Evolutionary conservation across 1,140 invertebrate genomes (phyloP).

Genomic region (Trachelipus rathkii): DNA sequence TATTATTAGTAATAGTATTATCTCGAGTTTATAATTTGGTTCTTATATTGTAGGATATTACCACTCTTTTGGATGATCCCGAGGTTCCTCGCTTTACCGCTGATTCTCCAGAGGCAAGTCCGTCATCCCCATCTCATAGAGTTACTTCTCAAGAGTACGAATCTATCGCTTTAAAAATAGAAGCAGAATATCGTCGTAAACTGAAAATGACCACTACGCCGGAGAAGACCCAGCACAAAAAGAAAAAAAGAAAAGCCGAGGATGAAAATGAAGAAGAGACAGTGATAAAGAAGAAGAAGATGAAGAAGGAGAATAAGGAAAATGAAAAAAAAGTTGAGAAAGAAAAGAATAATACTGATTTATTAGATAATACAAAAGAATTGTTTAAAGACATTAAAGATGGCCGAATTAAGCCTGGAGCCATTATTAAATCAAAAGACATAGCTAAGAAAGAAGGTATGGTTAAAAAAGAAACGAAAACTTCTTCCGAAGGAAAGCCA

Average conservation of each 20-base stretch:
- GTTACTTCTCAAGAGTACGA: constrained; percentile 56
- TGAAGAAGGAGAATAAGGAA: constrained; percentile 34
- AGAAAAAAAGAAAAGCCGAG: constrained; percentile 42
- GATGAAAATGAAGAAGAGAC: constrained; percentile 44
- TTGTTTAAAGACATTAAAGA: constrained; percentile 44
- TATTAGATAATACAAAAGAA: constrained; percentile 40
- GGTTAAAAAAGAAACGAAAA: constrained; percentile 43
- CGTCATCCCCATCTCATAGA: constrained; percentile 53
- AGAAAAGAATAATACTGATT: constrained; percentile 37
- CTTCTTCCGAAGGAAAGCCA: constrained; percentile 38
- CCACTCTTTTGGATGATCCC: constrained; percentile 79
- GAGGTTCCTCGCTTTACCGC: constrained; percentile 61
- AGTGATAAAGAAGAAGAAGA: constrained; percentile 35
- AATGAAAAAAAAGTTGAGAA: constrained; percentile 32
- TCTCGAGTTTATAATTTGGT: no score
- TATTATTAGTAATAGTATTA: no score
- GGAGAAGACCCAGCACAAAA: constrained; percentile 46
- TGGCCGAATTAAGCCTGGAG: constrained; percentile 43
- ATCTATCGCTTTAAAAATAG: constrained; percentile 49
- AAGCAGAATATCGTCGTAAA: constrained; percentile 50
- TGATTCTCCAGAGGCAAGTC: constrained; percentile 59
- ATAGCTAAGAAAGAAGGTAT: constrained; percentile 44
- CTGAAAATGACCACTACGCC: constrained; percentile 48
- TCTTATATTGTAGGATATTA: constrained; percentile 62
- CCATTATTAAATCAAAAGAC: constrained; percentile 44